Base-by-base conservation (phyloP, 1,140 invertebrate genomes). In the Hirudo medicinalis region DNA sequence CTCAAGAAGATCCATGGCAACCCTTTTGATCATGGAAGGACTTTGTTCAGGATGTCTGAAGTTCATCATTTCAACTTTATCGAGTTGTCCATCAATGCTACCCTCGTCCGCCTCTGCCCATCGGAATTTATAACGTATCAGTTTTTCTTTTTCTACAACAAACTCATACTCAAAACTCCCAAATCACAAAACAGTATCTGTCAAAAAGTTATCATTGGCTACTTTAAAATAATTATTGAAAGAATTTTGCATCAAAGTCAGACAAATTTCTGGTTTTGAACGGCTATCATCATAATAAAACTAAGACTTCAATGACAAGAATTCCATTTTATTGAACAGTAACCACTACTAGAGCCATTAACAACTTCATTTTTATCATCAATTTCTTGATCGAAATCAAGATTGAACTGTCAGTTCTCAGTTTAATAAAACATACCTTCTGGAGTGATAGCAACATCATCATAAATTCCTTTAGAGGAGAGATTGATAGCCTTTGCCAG, bases 41-140 rank as follows among this genome's bases (percentile, higher is more conserved):
- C 89, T 90, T 60, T 89, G 90, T 80, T 91, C 90, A 0, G 90
- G 90, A 82, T 91, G 90, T 13, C 88, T 86, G 76, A 91, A 91
- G 13, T 88, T 86, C 49, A 91, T 80, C 80, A 91, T 91, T 79
- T 91, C 90, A 76, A 89, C 87, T 3, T 90, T 82, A 5, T 87
- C 88, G 8, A 91, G 80, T 53, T 85, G 85, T 68, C 89, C 88
- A 0, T 81, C 79, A 55, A 73, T 73, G 8, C 89, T 88, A 78
- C 90, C 87, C 32, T 83, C 84, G 9, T 89, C 89, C 0, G 88
- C 88, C 81, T 91, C 89, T 20, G 86, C 85, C 89, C 90, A 91
- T 22, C 87, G 85, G 2, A 89, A 89, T 80, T 88, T 86, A 76
- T 91, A 89, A 60, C 88, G 81, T 81, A 90, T 87, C 76, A 91